Base-by-base conservation (phyloP, 2,797 vertebrate genomes). In the Eutrigla gurnardus region DNA sequence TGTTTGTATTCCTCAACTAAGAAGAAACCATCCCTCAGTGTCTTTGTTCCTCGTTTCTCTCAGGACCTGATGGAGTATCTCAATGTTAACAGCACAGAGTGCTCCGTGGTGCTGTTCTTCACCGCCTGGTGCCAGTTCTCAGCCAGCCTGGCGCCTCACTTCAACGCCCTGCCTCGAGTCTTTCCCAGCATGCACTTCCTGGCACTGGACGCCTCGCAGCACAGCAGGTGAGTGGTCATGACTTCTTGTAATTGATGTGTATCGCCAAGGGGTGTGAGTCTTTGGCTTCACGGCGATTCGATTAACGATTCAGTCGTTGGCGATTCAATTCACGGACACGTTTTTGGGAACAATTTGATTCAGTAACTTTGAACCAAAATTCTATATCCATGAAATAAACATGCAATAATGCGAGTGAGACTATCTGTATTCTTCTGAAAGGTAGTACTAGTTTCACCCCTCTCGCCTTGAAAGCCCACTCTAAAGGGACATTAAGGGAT, bases 21-120 rank as follows among this genome's bases (percentile, higher is more conserved):
- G n/a, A 37, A 2, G n/a, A 32, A 33, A 25, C 5, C 7, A 5
- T 54, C 12, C 2, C 14, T 78, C n/a, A 50, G 36, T 67, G 18
- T 59, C 7, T 3, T 11, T 40, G 13, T 35, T 59, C 18, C 3
- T 64, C 6, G 0, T 52, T 18, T 70, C 49, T 80, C 25, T 3
- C 83, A 99, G 98, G 98, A 99, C 67, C 92, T 99, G 81, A 98
- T 99, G 97, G 98, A 99, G 55, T 97, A 96, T 81, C 90, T 99
- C 32, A 98, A 97, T 66, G 95, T 95, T 2, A 99, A 98, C 36
- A 90, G 96, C 77, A 97, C 96, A 1, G 97, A 98, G 79, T 99
- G 98, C 68, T 97, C 97, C 0, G 86, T 99, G 70, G 98, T 99
- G 15, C 91, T 99, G 52, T 99, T 99, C 89, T 99, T 96, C 12